Evolutionary conservation across 2,888 invertebrate species (phyloP).

Genomic region (Noctua fimbriata): DNA sequence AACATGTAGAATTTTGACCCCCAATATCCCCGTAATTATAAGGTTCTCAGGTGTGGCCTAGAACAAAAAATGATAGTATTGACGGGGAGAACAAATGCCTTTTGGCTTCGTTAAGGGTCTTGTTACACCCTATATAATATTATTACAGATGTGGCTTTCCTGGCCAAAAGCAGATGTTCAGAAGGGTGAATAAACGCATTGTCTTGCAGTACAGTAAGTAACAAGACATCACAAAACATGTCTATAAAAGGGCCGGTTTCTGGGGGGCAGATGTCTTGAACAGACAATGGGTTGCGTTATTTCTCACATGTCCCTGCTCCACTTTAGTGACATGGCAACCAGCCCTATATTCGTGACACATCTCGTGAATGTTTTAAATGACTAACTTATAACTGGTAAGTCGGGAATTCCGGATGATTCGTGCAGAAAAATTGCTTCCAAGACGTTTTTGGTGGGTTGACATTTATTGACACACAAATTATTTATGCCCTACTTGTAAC

Average conservation of each 20-base stretch:
- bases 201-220: neutral
- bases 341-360: neutral
- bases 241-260: constrained; percentile 1
- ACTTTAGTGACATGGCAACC: neutral
- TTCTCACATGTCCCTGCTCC: neutral
- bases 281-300: constrained; percentile 21
- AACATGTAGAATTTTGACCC: too few relatives aligned
- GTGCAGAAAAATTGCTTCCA: neutral
- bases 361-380: neutral
- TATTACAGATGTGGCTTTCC: neutral
- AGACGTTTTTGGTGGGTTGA: constrained; percentile 16
- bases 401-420: neutral
- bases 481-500: constrained; percentile 28
- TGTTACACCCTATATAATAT: neutral
- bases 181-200: constrained; percentile 1
- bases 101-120: too few relatives aligned
- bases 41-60: too few relatives aligned
- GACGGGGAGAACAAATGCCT: too few relatives aligned
- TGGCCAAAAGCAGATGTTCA: constrained; percentile 13
- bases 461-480: constrained; percentile 27
- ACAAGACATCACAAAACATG: neutral
- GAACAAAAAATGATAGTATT: too few relatives aligned
- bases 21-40: too few relatives aligned
- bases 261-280: neutral
- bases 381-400: neutral